Evolutionary conservation across 2,888 invertebrate genomes (phyloP).

Genomic region (Hyposoter didymator): DNA sequence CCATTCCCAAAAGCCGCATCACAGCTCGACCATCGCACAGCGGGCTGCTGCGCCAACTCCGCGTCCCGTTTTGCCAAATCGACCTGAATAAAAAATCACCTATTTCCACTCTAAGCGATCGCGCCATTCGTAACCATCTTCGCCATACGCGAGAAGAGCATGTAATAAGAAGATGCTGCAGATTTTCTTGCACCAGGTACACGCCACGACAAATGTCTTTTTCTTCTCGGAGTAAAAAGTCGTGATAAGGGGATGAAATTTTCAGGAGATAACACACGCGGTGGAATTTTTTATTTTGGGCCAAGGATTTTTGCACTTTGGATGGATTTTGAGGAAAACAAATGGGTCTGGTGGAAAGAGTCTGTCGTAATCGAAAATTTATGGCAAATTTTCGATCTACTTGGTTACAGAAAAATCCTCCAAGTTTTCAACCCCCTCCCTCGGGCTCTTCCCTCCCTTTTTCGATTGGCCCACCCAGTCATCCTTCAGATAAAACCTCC

Average conservation of each 20-base stretch:
- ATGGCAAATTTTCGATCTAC: conserved; percentile 23
- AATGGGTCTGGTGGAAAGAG: conserved; percentile 19
- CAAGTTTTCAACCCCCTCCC: conserved; percentile 25
- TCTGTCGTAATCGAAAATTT: conserved; percentile 11
- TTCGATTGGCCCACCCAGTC: conserved; percentile 61
- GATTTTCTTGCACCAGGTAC: conserved; percentile 28
- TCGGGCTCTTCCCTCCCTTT: neutral
- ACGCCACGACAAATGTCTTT: conserved; percentile 31
- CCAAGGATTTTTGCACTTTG: neutral
- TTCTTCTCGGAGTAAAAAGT: neutral
- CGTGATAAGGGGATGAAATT: neutral
- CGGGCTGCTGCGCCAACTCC: neutral
- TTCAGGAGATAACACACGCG: neutral
- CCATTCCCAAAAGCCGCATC: conserved; percentile 17
- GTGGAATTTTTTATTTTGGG: neutral
- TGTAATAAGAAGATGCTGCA: conserved; percentile 12
- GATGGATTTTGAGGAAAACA: neutral
- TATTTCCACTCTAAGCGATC: conserved; percentile 54
- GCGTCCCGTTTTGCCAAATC: conserved; percentile 65
- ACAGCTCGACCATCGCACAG: conserved; percentile 35
- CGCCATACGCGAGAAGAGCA: conserved; percentile 7
- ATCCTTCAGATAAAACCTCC: conserved; percentile 87
- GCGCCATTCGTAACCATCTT: conserved; percentile 27
- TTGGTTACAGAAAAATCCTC: conserved; percentile 7
- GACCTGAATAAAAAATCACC: conserved; percentile 70